These are phyloP conservation scores for Scaptomyza tumidula DNA, from an alignment of 2,888 invertebrate genomes.

Conservation along the genomic window DNA sequence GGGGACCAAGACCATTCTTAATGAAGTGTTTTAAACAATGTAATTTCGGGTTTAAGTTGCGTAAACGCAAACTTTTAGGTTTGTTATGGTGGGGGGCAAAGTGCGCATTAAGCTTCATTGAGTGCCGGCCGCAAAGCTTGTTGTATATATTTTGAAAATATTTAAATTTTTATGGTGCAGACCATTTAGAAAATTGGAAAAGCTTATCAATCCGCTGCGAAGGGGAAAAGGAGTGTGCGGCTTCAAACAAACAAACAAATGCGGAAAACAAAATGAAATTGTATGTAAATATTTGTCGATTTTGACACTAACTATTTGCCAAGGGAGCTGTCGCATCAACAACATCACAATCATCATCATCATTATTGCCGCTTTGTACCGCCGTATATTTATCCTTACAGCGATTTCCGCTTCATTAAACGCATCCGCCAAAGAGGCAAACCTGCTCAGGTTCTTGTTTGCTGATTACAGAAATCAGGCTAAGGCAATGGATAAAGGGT, in stretches of 20 bases:
- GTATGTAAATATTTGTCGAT: constrained; percentile 71
- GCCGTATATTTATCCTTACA: constrained; percentile 41
- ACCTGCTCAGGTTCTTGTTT: constrained; percentile 55
- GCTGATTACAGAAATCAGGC: constrained; percentile 60
- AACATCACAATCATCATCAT: constrained; percentile 27
- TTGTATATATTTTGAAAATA: constrained; percentile 67
- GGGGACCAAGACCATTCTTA: constrained; percentile 61
- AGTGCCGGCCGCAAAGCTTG: constrained; percentile 57
- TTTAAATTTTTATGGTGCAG: constrained; percentile 75
- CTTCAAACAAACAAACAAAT: constrained; percentile 23
- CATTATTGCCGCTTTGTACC: constrained; percentile 24
- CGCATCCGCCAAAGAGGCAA: constrained; percentile 68
- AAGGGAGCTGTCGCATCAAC: constrained; percentile 35
- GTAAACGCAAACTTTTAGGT: constrained; percentile 55
- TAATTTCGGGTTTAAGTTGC: constrained; percentile 71
- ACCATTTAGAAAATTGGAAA: constrained; percentile 74
- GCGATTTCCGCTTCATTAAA: constrained; percentile 78
- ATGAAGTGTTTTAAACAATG: constrained; percentile 80
- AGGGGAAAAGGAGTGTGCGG: background rate
- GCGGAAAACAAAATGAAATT: constrained; percentile 51
- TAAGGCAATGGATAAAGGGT: constrained; percentile 47
- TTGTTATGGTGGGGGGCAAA: constrained; percentile 13
- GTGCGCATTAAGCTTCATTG: constrained; percentile 58
- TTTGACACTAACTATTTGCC: constrained; percentile 73
- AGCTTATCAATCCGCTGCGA: constrained; percentile 47